Conservation (phyloP, 2,888 invertebrate species). For the Ochropleura leucogaster region DNA sequence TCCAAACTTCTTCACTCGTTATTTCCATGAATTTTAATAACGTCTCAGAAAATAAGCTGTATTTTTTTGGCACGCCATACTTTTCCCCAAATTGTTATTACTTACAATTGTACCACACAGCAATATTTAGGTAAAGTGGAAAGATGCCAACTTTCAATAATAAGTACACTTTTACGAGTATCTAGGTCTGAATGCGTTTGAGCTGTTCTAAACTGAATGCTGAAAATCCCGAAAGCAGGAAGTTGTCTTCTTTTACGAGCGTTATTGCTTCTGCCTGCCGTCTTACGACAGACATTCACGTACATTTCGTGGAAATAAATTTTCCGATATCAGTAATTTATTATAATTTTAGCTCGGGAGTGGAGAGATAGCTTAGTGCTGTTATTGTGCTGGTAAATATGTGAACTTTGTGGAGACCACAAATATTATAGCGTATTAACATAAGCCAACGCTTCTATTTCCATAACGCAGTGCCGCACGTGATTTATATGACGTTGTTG, state of each 20-base stretch:
- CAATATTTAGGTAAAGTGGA: conserved; percentile 80
- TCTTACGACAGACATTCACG: conserved; percentile 39
- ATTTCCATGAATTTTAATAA: conserved; percentile 68
- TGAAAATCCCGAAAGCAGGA: conserved; percentile 66
- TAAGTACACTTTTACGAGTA: conserved; percentile 70
- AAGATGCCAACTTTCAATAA: conserved; percentile 80
- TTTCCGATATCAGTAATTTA: conserved; percentile 52
- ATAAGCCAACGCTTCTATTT: conserved; percentile 49
- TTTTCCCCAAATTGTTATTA: conserved; percentile 75
- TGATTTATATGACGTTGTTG: conserved; percentile 53
- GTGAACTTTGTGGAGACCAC: conserved; percentile 40
- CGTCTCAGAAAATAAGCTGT: conserved; percentile 60
- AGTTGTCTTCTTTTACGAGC: conserved; percentile 68
- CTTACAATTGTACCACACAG: conserved; percentile 72
- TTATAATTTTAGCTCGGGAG: conserved; percentile 47
- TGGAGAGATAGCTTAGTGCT: conserved; percentile 37
- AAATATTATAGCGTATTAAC: conserved; percentile 38
- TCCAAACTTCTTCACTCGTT: conserved; percentile 60
- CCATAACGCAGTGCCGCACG: conserved; percentile 41
- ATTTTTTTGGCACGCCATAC: conserved; percentile 73
- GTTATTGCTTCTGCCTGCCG: conserved; percentile 60
- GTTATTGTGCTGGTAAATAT: conserved; percentile 53
- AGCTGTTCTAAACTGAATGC: conserved; percentile 67
- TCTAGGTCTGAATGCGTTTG: conserved; percentile 65
- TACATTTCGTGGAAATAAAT: conserved; percentile 43